A percentile compares a stretch with the other conserved stretches of the same genome.
Evolutionary conservation across 2,113 vertebrate genomes (phyloP).

Genomic region (Plotosus lineatus): DNA sequence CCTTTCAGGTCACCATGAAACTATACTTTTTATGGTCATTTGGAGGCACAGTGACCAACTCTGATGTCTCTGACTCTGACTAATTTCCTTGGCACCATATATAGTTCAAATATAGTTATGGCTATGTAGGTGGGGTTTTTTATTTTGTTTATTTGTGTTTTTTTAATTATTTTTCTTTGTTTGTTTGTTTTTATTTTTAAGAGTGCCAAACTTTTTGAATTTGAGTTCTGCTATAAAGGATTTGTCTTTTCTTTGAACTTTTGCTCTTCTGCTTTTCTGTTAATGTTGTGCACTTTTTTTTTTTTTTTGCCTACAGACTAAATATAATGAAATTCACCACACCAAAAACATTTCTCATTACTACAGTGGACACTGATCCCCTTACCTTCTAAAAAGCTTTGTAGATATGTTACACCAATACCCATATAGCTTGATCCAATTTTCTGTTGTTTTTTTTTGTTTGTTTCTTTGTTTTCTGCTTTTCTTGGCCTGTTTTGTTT

Average conservation of each 20-base stretch:
- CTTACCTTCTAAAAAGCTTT: neutral
- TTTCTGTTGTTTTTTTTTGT: neutral
- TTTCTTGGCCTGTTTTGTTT: neutral
- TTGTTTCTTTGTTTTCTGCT: neutral
- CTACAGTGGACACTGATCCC: constrained; percentile 3
- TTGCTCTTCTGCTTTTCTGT: neutral
- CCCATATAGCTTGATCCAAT: constrained; percentile 5
- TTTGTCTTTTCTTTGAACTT: neutral
- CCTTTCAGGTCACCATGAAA: neutral
- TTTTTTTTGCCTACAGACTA: neutral
- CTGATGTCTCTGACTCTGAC: neutral
- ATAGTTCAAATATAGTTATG: no score
- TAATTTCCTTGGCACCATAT: constrained; percentile 13
- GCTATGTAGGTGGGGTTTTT: no score
- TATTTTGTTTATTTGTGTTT: no score
- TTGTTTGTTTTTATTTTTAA: constrained; percentile 6
- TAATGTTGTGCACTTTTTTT: neutral
- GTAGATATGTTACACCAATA: neutral
- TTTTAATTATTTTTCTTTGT: no score
- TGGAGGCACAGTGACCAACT: constrained; percentile 18
- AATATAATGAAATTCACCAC: neutral
- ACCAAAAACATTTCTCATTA: constrained; percentile 12
- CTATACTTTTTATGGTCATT: neutral
- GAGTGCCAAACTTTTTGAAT: neutral
- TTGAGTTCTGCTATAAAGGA: neutral